Base-by-base conservation (phyloP, 1,140 invertebrate genomes). In the Luehdorfia chinensis region DNA sequence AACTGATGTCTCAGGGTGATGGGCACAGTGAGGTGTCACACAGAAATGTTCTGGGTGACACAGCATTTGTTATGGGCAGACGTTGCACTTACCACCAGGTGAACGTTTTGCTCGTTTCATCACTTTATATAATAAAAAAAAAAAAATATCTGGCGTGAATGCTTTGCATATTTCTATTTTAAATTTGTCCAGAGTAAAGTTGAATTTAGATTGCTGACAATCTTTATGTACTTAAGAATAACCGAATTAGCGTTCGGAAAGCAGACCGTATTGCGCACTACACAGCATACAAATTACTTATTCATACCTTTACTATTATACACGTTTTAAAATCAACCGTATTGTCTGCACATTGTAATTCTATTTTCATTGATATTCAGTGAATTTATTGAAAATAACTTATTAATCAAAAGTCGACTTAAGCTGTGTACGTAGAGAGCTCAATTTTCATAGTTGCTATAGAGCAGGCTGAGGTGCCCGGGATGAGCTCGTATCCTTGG, bases 181-280 rank as follows among this genome's bases (percentile, higher is more conserved):
- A n/a, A n/a, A n/a, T n/a, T n/a, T 28, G 15, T 36, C 7, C 1
- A 12, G 8, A 13, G 11, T 27, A 28, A 41, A 41, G 8, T 8
- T 28, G 1, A 28, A 41, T 41, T 28, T 41, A 9, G 7, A 41
- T 51, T 48, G 41, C 8, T 8, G 7, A 41, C 15, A 36, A 37
- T 48, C 37, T 39, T 28, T 46, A n/a, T n/a, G n/a, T 55, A 50
- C 55, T 64, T 66, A 71, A 64, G 59, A 68, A 67, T 74, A 77
- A 77, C 51, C 57, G 66, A 77, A 80, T 77, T 75, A 75, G 61
- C 56, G 70, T 65, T 75, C 55, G 62, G 61, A 75, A 76, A 79
- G 73, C 67, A 59, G 59, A 71, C 73, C 65, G 60, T 75, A 75
- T 76, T 75, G 56, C 69, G 48, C 55, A 51, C 55, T 61, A 55